These are phyloP conservation scores for Varanus komodoensis DNA, from an alignment of 2,113 vertebrate genomes.

Conservation along the genomic window DNA sequence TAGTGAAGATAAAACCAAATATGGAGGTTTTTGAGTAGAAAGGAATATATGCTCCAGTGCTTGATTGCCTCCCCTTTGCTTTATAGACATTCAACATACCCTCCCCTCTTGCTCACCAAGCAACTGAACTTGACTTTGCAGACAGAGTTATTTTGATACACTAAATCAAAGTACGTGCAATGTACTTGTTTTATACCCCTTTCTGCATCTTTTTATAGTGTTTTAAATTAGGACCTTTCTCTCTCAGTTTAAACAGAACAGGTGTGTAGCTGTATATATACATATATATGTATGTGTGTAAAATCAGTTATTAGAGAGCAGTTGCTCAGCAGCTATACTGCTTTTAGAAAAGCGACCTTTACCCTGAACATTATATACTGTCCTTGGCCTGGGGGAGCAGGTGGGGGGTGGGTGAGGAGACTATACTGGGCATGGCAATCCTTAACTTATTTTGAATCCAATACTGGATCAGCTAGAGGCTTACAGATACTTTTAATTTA, in stretches of 20 bases:
- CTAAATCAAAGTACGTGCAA: not conserved
- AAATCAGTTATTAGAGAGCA: not conserved
- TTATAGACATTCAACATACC: not conserved
- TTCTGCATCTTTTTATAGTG: not conserved
- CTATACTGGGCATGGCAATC: constrained; percentile 17
- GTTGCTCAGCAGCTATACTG: constrained; percentile 22
- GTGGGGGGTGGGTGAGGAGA: not conserved
- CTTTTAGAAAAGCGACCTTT: not conserved
- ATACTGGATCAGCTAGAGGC: constrained; percentile 1
- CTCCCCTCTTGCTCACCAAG: too few relatives aligned
- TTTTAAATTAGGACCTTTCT: constrained; percentile 4
- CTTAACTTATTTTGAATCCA: constrained; percentile 23
- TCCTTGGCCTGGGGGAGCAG: not conserved
- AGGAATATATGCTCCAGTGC: not conserved
- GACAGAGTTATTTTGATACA: not conserved
- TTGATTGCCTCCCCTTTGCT: not conserved
- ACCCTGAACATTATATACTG: constrained; percentile 2
- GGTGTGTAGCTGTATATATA: not conserved
- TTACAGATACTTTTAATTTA: constrained; percentile 11
- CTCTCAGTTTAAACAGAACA: not conserved
- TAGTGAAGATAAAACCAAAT: constrained; percentile 14
- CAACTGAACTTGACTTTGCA: not conserved
- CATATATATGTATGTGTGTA: not conserved
- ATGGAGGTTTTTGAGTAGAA: constrained; percentile 36
- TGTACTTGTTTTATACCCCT: not conserved